Evolutionary conservation across 2,113 vertebrate genomes (phyloP), one percentile per base, ranked within the genome.

Genomic region (Pseudonaja textilis): DNA sequence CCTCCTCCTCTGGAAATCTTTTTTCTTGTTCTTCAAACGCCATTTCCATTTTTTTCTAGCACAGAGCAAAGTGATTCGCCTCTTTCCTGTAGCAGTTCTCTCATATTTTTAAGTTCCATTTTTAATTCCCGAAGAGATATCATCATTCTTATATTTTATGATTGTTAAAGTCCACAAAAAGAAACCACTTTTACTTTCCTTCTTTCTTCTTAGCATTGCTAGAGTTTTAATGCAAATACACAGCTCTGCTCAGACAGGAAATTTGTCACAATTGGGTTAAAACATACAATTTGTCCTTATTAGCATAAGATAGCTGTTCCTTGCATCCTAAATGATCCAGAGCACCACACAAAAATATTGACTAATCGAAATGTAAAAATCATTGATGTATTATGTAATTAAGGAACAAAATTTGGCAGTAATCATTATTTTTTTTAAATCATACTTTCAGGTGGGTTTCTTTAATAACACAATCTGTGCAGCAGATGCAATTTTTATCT

Each of bases 361-460:
- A 93, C 90, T 97, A 95, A 97, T 97, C 87, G 96, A 97, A 96
- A 96, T 97, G 91, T 59, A 96, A 96, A 95, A 96, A 95, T 92
- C 94, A 96, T 93, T 94, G 95, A 95, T 95, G 95, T 97, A 92
- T 97, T 92, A 94, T 95, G 92, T 42, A 97, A 97, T 97, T 97
- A 96, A 96, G 91, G 64, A 95, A 94, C 95, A 92, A 93, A 95
- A 94, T 96, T 92, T 95, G 81, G 95, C 87, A 91, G n/a, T 96
- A 92, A 94, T 97, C 91, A 96, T 96, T 96, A 97, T 91, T 39
- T 10, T 96, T 94, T 0, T 34, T 74, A 3, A 97, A 94, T 93
- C 69, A 92, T 50, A 95, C 92, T 95, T 95, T 94, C 95, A 93
- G 89, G 93, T 97, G 94, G 96, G 96, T 95, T 96, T 91, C 57